Evolutionary conservation across 2,797 vertebrate species (phyloP).

Genomic region (Telmatherina bonti): DNA sequence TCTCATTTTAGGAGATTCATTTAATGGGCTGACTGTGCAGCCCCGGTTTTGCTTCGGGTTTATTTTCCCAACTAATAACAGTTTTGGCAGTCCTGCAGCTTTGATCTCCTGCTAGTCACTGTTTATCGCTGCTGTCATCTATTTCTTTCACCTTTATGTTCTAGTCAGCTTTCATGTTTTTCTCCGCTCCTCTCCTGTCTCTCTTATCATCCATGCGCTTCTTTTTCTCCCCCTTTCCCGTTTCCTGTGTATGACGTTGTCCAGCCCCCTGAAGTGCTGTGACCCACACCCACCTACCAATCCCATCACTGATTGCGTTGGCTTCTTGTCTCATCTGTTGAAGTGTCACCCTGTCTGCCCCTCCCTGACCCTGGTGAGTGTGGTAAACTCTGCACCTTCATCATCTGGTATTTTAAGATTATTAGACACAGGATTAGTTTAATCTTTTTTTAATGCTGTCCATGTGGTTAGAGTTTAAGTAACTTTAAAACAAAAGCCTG

Average conservation of each 20-base stretch:
- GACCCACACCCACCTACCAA: constrained; percentile 37
- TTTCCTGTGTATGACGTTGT: constrained; percentile 58
- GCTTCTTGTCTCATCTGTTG: constrained; percentile 61
- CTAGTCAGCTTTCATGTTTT: constrained; percentile 41
- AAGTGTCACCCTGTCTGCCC: constrained; percentile 45
- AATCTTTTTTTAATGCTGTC: background rate
- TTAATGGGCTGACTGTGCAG: constrained; percentile 29
- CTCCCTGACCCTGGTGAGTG: constrained; percentile 67
- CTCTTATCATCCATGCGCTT: constrained; percentile 60
- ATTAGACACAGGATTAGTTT: background rate
- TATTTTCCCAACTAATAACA: constrained; percentile 38
- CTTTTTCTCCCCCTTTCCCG: constrained; percentile 44
- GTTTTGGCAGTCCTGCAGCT: constrained; percentile 34
- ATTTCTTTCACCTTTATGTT: constrained; percentile 46
- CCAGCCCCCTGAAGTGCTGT: constrained; percentile 64
- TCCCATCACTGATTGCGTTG: constrained; percentile 44
- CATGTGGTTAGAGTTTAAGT: background rate
- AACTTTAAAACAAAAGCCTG: background rate
- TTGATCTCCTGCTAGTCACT: constrained; percentile 47
- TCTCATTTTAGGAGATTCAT: constrained; percentile 40
- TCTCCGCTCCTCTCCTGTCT: constrained; percentile 45
- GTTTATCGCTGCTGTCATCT: constrained; percentile 52
- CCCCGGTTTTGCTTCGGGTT: background rate
- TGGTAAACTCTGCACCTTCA: constrained; percentile 49
- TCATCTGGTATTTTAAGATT: constrained; percentile 3